Percentiles rank a stretch among this genome's conserved stretches.
These are phyloP conservation scores for Eupithecia insigniata DNA, from an alignment of 2,888 invertebrate genomes.

Conservation along the genomic window DNA sequence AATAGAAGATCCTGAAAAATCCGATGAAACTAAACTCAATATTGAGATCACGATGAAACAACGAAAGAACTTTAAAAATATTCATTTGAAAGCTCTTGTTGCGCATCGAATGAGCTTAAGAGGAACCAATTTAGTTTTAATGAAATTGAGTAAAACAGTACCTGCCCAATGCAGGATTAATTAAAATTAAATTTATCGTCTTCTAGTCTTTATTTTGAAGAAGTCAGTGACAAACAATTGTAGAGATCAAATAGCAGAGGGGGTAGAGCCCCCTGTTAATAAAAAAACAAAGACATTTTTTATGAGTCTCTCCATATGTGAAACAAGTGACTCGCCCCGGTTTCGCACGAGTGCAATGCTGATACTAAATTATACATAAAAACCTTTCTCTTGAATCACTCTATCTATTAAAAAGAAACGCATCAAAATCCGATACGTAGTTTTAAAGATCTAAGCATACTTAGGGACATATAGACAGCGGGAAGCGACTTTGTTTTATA, in stretches of 20 bases:
- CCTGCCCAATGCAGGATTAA: neutral
- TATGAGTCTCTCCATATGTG: neutral
- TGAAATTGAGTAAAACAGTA: neutral
- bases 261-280: neutral
- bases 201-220: neutral
- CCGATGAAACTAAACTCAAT: slow-evolving; percentile 29
- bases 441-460: too few species aligned
- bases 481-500: too few species aligned
- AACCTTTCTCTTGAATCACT: too few species aligned
- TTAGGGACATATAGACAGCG: too few species aligned
- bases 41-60: slow-evolving; percentile 14
- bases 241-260: neutral
- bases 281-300: neutral
- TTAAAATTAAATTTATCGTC: neutral
- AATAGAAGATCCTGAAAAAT: slow-evolving; percentile 23
- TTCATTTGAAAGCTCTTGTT: slow-evolving; percentile 14
- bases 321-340: too few species aligned
- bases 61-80: slow-evolving; percentile 12
- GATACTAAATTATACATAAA: too few species aligned
- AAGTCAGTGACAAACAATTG: neutral
- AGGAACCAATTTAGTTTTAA: slow-evolving; percentile 7
- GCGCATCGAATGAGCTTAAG: slow-evolving; percentile 3
- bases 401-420: too few species aligned
- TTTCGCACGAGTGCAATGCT: too few species aligned
- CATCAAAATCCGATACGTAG: too few species aligned